phyloP scores from a whole-genome alignment of 2,797 vertebrate genomes.

The Gila robusta region DNA sequence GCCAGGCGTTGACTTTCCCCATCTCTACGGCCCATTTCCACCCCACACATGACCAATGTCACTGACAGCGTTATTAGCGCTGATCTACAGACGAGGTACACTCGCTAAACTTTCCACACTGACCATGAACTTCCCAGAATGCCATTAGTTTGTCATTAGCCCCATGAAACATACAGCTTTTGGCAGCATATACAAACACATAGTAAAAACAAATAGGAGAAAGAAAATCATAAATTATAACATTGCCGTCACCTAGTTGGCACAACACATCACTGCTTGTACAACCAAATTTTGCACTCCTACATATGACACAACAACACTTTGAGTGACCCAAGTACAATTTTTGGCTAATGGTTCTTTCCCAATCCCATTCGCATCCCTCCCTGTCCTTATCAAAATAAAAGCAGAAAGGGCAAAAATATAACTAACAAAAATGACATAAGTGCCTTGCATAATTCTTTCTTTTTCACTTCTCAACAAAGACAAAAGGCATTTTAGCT shows the following conservation, averaged over 20 bases:
- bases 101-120: neutral
- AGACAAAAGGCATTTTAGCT: neutral
- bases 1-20: neutral
- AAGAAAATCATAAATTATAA: constrained; percentile 23
- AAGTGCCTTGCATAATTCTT: neutral
- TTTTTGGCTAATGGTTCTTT: neutral
- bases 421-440: neutral
- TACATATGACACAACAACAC: neutral
- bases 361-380: neutral
- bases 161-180: constrained; percentile 28
- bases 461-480: neutral
- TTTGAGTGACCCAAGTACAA: neutral
- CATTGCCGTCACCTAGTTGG: neutral
- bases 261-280: neutral
- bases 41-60: constrained; percentile 41
- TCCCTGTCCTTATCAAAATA: neutral
- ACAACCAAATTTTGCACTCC: neutral
- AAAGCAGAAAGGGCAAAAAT: neutral
- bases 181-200: constrained; percentile 15
- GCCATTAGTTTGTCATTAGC: constrained; percentile 51
- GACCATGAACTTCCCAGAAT: constrained; percentile 48
- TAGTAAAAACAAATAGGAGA: neutral
- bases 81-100: neutral
- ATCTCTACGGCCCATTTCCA: constrained; percentile 12
- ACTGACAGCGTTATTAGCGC: constrained; percentile 41